A percentile compares a stretch with the other conserved stretches of the same genome.
phyloP scores from a whole-genome alignment of 1,140 invertebrate genomes.

The Eciton burchellii region DNA sequence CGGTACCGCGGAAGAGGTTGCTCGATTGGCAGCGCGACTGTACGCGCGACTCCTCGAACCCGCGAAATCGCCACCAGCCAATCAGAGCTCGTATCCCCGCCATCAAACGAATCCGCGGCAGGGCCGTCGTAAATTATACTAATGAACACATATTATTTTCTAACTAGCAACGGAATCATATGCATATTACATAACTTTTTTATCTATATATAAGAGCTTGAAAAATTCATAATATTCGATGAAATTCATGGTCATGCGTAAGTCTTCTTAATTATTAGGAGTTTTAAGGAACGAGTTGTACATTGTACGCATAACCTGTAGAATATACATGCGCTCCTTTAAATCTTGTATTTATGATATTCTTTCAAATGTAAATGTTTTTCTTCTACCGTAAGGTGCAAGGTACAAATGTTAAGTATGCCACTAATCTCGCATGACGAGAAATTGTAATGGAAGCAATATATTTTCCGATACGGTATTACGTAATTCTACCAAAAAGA shows the following conservation, averaged over 20 bases:
- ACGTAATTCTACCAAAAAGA: no score
- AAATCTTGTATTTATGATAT: no score
- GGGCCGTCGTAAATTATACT: slow-evolving; percentile 47
- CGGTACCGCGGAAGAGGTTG: slow-evolving; percentile 12
- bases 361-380: no score
- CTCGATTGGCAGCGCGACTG: slow-evolving; percentile 65
- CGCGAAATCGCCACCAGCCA: slow-evolving; percentile 67
- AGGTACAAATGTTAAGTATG: no score
- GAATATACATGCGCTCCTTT: no score
- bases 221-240: neutral
- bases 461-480: no score
- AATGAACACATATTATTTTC: slow-evolving; percentile 16
- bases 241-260: no score
- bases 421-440: no score
- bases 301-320: no score
- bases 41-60: slow-evolving; percentile 67
- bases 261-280: neutral
- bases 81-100: slow-evolving; percentile 56
- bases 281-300: neutral
- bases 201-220: neutral
- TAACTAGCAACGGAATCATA: neutral
- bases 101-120: slow-evolving; percentile 54
- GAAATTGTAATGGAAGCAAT: no score
- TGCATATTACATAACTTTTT: no score
- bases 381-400: no score